Conservation (phyloP, 2,888 invertebrate genomes). For the Athalia circularis region DNA sequence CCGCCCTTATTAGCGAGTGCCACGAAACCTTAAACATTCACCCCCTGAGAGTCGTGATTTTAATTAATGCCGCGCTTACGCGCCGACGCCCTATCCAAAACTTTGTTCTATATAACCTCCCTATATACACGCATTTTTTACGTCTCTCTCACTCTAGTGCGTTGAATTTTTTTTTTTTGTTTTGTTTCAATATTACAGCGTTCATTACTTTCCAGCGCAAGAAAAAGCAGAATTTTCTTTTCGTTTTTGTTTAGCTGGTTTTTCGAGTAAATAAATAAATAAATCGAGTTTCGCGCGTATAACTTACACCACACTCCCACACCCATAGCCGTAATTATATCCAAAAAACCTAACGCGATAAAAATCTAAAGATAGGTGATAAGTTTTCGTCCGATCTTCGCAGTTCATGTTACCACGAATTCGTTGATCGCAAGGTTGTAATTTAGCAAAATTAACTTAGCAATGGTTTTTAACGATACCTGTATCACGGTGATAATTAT, state of each 20-base stretch:
- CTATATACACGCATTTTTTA: background rate
- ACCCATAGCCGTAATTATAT: no score
- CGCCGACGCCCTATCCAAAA: constrained; percentile 46
- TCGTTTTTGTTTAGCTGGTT: no score
- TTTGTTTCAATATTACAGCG: constrained; percentile 39
- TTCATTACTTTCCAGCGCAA: constrained; percentile 16
- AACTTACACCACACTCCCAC: no score
- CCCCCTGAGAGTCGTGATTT: constrained; percentile 53
- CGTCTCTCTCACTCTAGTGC: constrained; percentile 50
- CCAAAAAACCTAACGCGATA: no score
- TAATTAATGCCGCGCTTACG: constrained; percentile 60
- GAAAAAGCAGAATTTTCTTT: background rate
- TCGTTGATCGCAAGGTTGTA: no score
- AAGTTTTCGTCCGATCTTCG: no score
- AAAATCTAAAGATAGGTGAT: no score
- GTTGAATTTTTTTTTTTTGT: constrained; percentile 42
- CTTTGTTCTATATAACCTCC: constrained; percentile 4
- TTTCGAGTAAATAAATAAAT: no score
- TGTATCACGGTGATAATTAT: background rate
- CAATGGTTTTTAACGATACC: background rate
- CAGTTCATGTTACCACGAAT: no score
- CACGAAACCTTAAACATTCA: constrained; percentile 42
- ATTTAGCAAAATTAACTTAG: no score
- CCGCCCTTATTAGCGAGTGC: constrained; percentile 28
- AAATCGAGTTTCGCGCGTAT: no score